Conservation (phyloP, 2,113 vertebrate genomes). For the Gobius niger region DNA sequence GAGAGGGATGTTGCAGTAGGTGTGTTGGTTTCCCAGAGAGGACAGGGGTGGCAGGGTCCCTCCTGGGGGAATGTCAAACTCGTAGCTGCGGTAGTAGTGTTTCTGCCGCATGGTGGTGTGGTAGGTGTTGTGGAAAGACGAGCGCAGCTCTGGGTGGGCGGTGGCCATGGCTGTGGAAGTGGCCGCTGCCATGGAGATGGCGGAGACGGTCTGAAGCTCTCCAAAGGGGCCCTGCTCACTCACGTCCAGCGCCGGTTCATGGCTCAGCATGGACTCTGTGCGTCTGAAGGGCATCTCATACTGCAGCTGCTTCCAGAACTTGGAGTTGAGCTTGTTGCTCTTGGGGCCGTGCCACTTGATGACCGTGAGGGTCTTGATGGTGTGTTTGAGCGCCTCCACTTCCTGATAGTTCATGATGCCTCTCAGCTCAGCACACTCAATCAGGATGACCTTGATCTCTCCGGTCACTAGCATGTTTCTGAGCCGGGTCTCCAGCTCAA, state of each 20-base stretch:
- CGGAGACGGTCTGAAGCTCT: slow-evolving; percentile 96
- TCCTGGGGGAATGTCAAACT: slow-evolving; percentile 91
- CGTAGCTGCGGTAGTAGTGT: slow-evolving; percentile 99
- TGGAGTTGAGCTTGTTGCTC: slow-evolving; percentile 98
- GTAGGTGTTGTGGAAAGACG: slow-evolving; percentile 96
- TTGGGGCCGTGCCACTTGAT: slow-evolving; percentile 96
- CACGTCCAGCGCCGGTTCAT: slow-evolving; percentile 93
- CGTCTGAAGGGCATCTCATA: slow-evolving; percentile 99
- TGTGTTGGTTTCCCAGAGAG: slow-evolving; percentile 97
- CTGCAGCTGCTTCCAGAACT: slow-evolving; percentile 99
- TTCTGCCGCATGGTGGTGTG: slow-evolving; percentile 98
- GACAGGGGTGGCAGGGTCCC: slow-evolving; percentile 92
- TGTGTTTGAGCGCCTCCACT: slow-evolving; percentile 96
- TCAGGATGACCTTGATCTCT: slow-evolving; percentile 98
- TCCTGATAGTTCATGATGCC: slow-evolving; percentile 99
- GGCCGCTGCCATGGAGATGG: slow-evolving; percentile 97
- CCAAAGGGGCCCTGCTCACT: slow-evolving; percentile 96
- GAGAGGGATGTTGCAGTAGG: slow-evolving; percentile 99
- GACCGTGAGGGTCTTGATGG: slow-evolving; percentile 95
- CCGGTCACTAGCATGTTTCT: slow-evolving; percentile 95
- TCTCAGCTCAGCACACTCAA: slow-evolving; percentile 95
- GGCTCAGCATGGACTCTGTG: slow-evolving; percentile 90
- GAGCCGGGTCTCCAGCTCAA: slow-evolving; percentile 97
- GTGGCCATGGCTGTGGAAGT: slow-evolving; percentile 97
- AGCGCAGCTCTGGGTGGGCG: slow-evolving; percentile 95